Conservation (phyloP, 2,797 vertebrate species). For the Geotrypetes seraphini region DNA sequence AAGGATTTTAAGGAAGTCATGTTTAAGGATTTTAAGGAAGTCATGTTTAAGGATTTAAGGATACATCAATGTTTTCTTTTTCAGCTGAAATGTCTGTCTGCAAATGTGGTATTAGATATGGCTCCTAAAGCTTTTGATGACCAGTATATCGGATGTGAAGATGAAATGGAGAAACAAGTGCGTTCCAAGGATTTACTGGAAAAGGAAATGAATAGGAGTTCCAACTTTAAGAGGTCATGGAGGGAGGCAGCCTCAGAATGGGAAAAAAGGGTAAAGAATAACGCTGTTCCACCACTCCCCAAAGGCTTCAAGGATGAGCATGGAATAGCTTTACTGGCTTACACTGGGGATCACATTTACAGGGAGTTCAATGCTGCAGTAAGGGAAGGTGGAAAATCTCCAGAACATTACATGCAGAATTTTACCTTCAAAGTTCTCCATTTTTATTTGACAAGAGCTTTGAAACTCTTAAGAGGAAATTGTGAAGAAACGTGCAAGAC, state of each 20-base stretch:
- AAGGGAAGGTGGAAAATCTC: constrained; percentile 10
- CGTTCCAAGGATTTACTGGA: constrained; percentile 3
- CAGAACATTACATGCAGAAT: constrained; percentile 18
- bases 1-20: too few species aligned
- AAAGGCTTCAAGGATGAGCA: constrained; percentile 25
- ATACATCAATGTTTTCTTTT: too few species aligned
- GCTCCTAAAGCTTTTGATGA: constrained; percentile 31
- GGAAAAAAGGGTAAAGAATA: too few species aligned
- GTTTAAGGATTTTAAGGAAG: too few species aligned
- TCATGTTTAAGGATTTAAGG: too few species aligned
- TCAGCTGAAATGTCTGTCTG: too few species aligned
- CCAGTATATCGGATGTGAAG: constrained; percentile 25
- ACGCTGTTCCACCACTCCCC: constrained; percentile 19
- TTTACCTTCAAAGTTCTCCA: constrained; percentile 49
- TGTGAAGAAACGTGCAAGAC: constrained; percentile 1
- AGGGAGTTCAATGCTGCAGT: constrained; percentile 28
- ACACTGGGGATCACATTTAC: constrained; percentile 20
- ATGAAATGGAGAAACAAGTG: constrained; percentile 25
- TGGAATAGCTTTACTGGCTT: constrained; percentile 29
- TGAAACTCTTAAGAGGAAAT: constrained; percentile 35
- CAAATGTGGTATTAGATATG: constrained; percentile 19
- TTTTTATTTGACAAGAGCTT: constrained; percentile 44
- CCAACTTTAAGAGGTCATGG: constrained; percentile 19
- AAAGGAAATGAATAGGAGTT: constrained; percentile 16
- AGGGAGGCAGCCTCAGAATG: constrained; percentile 17